Evolutionary conservation across 2,113 vertebrate genomes (phyloP).

Genomic region (Craseonycteris thonglongyai): DNA sequence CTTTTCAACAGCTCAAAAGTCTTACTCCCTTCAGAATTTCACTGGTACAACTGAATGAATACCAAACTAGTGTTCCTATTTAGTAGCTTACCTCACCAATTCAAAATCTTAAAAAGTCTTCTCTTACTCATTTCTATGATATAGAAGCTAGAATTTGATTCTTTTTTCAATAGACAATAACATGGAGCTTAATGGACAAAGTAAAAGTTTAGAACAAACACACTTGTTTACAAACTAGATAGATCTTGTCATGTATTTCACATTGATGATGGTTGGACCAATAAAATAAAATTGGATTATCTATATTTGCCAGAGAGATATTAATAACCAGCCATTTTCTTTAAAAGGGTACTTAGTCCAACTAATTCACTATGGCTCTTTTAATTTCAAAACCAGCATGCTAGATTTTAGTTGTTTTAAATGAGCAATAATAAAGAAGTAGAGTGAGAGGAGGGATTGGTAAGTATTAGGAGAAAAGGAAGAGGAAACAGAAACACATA

Average conservation of each 20-base stretch:
- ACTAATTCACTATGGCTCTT: background rate
- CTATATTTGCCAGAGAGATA: constrained; percentile 24
- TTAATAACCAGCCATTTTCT: constrained; percentile 23
- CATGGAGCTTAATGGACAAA: background rate
- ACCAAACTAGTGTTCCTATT: background rate
- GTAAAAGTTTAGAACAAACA: background rate
- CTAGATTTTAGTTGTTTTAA: constrained; percentile 39
- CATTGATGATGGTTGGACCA: background rate
- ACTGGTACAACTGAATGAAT: background rate
- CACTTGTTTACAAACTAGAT: background rate
- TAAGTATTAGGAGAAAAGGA: constrained; percentile 25
- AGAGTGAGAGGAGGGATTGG: background rate
- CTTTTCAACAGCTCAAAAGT: background rate
- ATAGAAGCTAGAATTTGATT: background rate
- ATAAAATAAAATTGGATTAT: constrained; percentile 33
- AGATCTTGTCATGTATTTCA: background rate
- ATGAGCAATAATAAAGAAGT: background rate
- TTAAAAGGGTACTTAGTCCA: constrained; percentile 10
- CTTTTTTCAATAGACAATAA: background rate
- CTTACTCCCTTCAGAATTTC: background rate
- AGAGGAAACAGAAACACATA: background rate
- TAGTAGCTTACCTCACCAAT: background rate
- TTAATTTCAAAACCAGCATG: constrained; percentile 51
- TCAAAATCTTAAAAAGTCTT: background rate
- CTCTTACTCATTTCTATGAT: background rate